Evolutionary conservation across 2,113 vertebrate species (phyloP).

Genomic region (Protomyctophum bolini): DNA sequence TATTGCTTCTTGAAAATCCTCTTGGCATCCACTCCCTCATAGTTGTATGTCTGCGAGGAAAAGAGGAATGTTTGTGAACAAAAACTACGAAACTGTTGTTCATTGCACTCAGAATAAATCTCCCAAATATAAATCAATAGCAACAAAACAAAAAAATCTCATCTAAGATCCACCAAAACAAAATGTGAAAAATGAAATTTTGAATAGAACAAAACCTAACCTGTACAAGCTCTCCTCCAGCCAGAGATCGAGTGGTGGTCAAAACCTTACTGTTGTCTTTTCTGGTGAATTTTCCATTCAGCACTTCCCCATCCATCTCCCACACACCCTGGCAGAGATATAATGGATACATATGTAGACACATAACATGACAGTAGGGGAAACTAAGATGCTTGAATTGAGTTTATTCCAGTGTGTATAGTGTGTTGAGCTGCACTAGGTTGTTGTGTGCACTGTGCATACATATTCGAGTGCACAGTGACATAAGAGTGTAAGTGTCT

Average conservation of each 20-base stretch:
- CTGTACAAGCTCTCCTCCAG: conserved; percentile 85
- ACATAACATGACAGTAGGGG: too few species aligned
- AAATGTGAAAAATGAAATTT: neutral
- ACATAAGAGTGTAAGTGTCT: too few species aligned
- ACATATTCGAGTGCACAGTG: too few species aligned
- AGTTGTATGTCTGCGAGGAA: conserved; percentile 80
- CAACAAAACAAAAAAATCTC: too few species aligned
- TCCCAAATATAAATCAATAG: neutral
- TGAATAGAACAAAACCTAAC: conserved; percentile 67
- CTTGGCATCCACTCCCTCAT: conserved; percentile 90
- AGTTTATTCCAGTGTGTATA: too few species aligned
- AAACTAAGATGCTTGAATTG: too few species aligned
- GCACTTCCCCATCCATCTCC: conserved; percentile 78
- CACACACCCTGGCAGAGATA: conserved; percentile 81
- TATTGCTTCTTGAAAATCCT: conserved; percentile 89
- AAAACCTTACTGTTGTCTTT: conserved; percentile 87
- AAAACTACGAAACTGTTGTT: neutral
- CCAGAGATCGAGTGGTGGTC: conserved; percentile 74
- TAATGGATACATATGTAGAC: neutral
- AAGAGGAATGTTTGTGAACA: neutral
- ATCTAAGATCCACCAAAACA: too few species aligned
- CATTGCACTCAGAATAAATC: neutral
- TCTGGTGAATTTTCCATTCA: conserved; percentile 84
- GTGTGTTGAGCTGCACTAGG: too few species aligned
- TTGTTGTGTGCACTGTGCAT: too few species aligned